Base-by-base conservation (phyloP, 2,888 invertebrate species). In the Fragum fragum region DNA sequence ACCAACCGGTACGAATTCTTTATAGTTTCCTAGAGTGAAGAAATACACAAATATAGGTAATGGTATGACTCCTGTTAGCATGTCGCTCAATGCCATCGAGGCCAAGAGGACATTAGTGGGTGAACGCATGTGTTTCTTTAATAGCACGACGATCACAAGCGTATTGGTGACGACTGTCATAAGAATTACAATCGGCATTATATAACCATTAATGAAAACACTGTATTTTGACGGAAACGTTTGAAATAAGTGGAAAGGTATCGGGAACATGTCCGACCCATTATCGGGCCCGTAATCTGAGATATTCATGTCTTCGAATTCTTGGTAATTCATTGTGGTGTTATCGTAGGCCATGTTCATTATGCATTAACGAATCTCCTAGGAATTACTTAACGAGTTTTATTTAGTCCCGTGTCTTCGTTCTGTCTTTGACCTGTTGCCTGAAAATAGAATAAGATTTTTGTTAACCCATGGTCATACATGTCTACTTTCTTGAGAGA, bases 71-170 rank as follows among this genome's bases (percentile, higher is more conserved):
- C 94, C 97, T 0, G 98, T 99, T 94, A 98, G 96, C 96, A 98
- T 97, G 95, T 99, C 99, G 89, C 98, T 98, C 5, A 99, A 96
- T 0, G 99, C 98, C 98, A 99, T 99, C n/a, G 97, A 97, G 96
- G 98, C 97, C 1, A 98, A 96, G 0, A 98, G 97, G n/a, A 97
- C 96, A 95, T 98, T 98, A 6, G 98, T 98, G 0, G 98, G 98
- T 0, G 97, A 97, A 36, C 97, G 95, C 98, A 99, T 98, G 94
- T 98, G 98, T 47, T 97, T 96, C 88, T 98, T 97, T 78, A 97
- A 97, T 42, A 99, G 95, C 0, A 99, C 98, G 47, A 98, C 96
- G 18, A 98, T 98, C 86, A 99, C 98, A 11, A 98, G 95, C 0
- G 98, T 97, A 95, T 99, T 99, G 63, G 98, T 97, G 2, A 98